Base-by-base conservation (phyloP, 2,888 invertebrate genomes). In the Mylabris sibirica region DNA sequence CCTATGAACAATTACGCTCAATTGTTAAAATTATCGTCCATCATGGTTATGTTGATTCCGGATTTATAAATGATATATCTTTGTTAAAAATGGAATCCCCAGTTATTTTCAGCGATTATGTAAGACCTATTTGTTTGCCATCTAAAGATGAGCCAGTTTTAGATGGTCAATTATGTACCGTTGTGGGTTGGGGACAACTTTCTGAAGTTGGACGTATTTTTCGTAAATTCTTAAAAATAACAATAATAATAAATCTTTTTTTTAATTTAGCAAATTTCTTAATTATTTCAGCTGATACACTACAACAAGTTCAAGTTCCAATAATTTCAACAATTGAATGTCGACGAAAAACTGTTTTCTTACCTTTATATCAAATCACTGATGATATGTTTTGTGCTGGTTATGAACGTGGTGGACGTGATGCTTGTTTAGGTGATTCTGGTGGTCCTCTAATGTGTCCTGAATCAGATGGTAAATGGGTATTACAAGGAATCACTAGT, bases 301-400 rank as follows among this genome's bases (percentile, higher is more conserved):
- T 94, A 2, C 94, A 94, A 87, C 93, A 93, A 83, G 93, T 93
- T 49, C 91, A 93, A 81, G 85, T 94, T 76, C 94, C 94, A 8
- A 88, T 93, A 67, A 93, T 93, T 75, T 92, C 93, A 66, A 93
- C 93, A 5, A 88, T 88, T 64, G 93, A 93, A 80, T 94, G 93
- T 78, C 88, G 92, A 26, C 90, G 91, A 62, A 87, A 92, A 75
- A 94, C 93, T 24, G 84, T 93, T 0, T 90, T 93, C 77, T 85
- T 93, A 75, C 92, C 93, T 17, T 85, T 93, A 62, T 93, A 93
- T 83, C 89, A 90, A 76, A 90, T 93, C 67, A 93, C 93, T 0
- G 91, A 93, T 66, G 91, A 93, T 80, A 93, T 93, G 93, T 91
- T 93, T 84, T 94, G 94, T 81, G 93, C 93, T 62, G 94, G 93